Conservation (phyloP, 2,888 invertebrate species). For the Seladonia tumulorum region DNA sequence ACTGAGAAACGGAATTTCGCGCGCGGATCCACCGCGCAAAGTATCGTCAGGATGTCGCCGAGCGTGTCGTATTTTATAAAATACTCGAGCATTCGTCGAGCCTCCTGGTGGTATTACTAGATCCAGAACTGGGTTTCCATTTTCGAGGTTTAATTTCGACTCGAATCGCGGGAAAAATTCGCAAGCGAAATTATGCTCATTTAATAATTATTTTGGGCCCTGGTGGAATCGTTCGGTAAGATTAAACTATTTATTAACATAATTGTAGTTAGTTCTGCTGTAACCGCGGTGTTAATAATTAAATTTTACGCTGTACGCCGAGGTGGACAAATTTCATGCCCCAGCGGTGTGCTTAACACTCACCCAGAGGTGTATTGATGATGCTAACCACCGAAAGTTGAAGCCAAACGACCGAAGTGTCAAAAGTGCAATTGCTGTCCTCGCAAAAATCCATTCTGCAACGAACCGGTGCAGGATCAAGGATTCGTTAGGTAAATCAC, state of each 20-base stretch:
- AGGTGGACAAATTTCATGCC: too few species aligned
- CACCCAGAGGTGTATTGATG: too few species aligned
- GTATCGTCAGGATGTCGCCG: constrained; percentile 58
- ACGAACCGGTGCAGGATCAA: background rate
- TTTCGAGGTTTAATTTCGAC: constrained; percentile 25
- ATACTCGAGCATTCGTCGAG: constrained; percentile 29
- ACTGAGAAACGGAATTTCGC: constrained; percentile 31
- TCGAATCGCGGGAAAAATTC: background rate
- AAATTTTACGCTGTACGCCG: too few species aligned
- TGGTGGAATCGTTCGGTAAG: too few species aligned
- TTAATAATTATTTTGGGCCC: background rate
- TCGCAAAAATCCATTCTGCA: background rate
- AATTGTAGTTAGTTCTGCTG: too few species aligned
- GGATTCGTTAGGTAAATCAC: background rate
- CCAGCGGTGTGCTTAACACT: too few species aligned
- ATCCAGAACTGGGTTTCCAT: constrained; percentile 14
- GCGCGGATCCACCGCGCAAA: constrained; percentile 43
- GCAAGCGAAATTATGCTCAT: too few species aligned
- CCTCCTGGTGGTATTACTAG: constrained; percentile 21
- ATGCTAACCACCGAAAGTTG: too few species aligned
- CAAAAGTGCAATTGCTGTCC: background rate
- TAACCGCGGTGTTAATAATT: too few species aligned
- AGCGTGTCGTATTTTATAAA: constrained; percentile 40
- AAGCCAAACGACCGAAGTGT: too few species aligned
- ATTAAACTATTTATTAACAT: too few species aligned